These are phyloP conservation scores for Haliclona indistincta DNA, from an alignment of 37 sponge, comb jelly and placozoan genomes.

Conservation along the genomic window DNA sequence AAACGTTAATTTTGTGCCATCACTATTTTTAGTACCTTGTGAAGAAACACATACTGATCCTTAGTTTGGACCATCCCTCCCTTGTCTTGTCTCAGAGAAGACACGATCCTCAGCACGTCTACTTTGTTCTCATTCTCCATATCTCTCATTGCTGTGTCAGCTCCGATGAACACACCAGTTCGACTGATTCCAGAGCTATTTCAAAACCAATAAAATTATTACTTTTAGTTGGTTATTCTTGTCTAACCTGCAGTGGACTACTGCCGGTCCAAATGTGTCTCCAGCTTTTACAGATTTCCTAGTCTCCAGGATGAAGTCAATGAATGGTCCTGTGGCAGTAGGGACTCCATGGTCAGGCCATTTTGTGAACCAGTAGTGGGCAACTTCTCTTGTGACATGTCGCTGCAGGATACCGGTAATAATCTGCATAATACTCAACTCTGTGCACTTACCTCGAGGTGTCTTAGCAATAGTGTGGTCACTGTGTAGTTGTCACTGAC, in stretches of 20 bases:
- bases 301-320: conserved; percentile 45
- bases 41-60: conserved; percentile 75
- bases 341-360: conserved; percentile 96
- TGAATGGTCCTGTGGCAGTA: conserved; percentile 35
- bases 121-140: conserved; percentile 65
- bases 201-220: background rate
- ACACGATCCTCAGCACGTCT: conserved; percentile 76
- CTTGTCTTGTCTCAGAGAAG: conserved; percentile 84
- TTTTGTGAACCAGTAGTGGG: conserved; percentile 83
- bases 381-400: conserved; percentile 64
- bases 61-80: conserved; percentile 95
- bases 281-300: background rate
- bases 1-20: background rate
- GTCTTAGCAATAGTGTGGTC: conserved; percentile 51
- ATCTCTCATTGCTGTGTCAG: conserved; percentile 74
- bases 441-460: conserved; percentile 64
- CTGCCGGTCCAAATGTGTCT: conserved; percentile 57
- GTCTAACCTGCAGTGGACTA: conserved; percentile 80
- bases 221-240: background rate
- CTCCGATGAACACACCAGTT: conserved; percentile 83
- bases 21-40: conserved; percentile 26
- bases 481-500: conserved; percentile 29
- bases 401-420: conserved; percentile 36
- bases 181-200: conserved; percentile 87
- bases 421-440: background rate